A percentile compares a stretch with the other conserved stretches of the same genome.
phyloP scores from a whole-genome alignment of 2,888 invertebrate species.

The Mesorhabditis belari region DNA sequence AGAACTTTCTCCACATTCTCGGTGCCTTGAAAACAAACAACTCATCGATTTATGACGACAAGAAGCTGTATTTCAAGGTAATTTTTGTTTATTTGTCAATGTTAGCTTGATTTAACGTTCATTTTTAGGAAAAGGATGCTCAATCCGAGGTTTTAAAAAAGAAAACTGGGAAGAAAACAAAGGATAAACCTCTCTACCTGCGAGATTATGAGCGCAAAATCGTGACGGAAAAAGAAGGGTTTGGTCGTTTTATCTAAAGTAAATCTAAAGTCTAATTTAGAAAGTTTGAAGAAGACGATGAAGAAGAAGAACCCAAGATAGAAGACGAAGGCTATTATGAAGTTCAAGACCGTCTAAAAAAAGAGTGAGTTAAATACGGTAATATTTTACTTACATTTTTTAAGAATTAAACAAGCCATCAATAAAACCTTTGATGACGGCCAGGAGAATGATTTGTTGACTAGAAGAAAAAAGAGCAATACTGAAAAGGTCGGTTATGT shows the following conservation, averaged over 20 bases:
- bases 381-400: not conserved
- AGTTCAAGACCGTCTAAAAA: conserved; percentile 65
- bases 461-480: conserved; percentile 48
- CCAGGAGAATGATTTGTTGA: conserved; percentile 55
- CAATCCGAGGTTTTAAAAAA: too few species aligned
- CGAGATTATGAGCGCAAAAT: conserved; percentile 75
- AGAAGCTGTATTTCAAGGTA: conserved; percentile 46
- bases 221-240: conserved; percentile 67
- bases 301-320: conserved; percentile 33
- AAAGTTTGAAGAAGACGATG: conserved; percentile 30
- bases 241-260: conserved; percentile 19
- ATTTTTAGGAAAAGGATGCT: conserved; percentile 7
- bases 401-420: conserved; percentile 37
- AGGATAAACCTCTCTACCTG: conserved; percentile 64
- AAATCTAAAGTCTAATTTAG: conserved; percentile 14
- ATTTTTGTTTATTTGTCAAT: too few species aligned
- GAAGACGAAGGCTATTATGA: conserved; percentile 30
- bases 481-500: conserved; percentile 53
- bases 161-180: conserved; percentile 53
- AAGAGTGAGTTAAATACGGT: conserved; percentile 54
- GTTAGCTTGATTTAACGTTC: too few species aligned
- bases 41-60: conserved; percentile 77
- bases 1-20: conserved; percentile 78
- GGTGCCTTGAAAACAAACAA: conserved; percentile 79
- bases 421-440: conserved; percentile 53